phyloP scores from a whole-genome alignment of 2,113 vertebrate species.

The Atlantisia rogersi region DNA sequence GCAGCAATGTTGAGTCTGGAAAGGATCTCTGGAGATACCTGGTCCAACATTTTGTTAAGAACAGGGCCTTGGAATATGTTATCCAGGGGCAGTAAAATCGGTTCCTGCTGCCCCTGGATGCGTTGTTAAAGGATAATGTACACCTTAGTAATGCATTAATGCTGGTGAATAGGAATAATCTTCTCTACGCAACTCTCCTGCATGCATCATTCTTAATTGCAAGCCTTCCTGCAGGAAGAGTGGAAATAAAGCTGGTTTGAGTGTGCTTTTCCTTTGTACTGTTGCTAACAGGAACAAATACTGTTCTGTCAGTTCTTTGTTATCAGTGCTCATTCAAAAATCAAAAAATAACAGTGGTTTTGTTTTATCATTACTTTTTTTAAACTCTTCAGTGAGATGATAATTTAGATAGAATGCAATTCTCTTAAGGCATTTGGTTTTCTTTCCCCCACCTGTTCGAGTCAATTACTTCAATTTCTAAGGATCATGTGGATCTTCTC shows the following conservation, averaged over 20 bases:
- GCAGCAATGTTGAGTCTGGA: neutral
- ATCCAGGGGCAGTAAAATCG: neutral
- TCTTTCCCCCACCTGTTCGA: neutral
- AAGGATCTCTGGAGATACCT: neutral
- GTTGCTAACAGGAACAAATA: constrained; percentile 9
- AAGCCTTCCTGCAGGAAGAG: constrained; percentile 31
- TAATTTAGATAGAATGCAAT: constrained; percentile 27
- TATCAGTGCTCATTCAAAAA: constrained; percentile 24
- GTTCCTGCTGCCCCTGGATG: neutral
- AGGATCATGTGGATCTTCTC: neutral
- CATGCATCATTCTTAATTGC: constrained; percentile 12
- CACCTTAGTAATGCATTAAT: neutral
- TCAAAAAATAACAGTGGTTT: constrained; percentile 16
- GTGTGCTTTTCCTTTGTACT: constrained; percentile 30
- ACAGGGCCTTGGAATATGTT: neutral
- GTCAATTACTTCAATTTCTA: constrained; percentile 19
- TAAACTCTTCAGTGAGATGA: constrained; percentile 11
- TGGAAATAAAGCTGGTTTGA: neutral
- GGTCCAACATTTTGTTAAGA: neutral
- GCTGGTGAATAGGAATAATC: neutral
- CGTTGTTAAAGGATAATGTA: neutral
- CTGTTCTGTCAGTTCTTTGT: neutral
- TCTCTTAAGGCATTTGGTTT: neutral
- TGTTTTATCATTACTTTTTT: neutral
- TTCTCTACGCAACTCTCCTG: neutral